These are phyloP conservation scores for Hyperoplus lanceolatus DNA, from an alignment of 2,797 vertebrate genomes.

Conservation along the genomic window DNA sequence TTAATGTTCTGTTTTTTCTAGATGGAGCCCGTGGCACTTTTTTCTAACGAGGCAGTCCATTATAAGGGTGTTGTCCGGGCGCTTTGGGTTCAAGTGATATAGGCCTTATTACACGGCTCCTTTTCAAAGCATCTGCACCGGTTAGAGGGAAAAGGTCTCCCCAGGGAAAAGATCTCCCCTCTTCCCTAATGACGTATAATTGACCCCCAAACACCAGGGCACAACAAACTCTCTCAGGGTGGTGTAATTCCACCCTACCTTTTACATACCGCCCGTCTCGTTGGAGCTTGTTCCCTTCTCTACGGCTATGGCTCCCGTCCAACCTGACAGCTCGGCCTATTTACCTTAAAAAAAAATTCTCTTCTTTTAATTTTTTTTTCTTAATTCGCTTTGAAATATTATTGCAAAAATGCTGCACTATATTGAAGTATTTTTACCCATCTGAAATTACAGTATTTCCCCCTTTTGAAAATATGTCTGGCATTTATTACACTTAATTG, in stretches of 20 bases:
- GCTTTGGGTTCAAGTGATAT: conserved; percentile 76
- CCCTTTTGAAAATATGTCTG: not conserved
- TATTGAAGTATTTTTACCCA: not conserved
- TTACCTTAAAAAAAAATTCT: conserved; percentile 10
- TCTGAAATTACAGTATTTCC: not conserved
- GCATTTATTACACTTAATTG: not conserved
- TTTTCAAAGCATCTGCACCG: conserved; percentile 76
- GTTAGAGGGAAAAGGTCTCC: conserved; percentile 72
- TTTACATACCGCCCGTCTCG: conserved; percentile 69
- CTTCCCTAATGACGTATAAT: conserved; percentile 82
- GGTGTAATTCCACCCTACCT: conserved; percentile 77
- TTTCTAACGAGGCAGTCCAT: conserved; percentile 79
- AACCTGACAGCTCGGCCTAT: conserved; percentile 55
- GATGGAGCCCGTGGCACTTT: conserved; percentile 65
- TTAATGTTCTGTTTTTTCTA: conserved; percentile 62
- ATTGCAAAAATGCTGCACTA: not conserved
- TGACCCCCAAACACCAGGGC: conserved; percentile 81
- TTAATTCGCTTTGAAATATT: conserved; percentile 21
- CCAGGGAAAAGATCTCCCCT: conserved; percentile 73
- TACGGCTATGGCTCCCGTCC: conserved; percentile 55
- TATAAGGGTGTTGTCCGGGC: conserved; percentile 80
- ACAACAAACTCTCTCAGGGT: conserved; percentile 75
- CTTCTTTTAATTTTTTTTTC: not conserved
- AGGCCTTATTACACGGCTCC: conserved; percentile 77
- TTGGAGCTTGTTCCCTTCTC: conserved; percentile 72